Conservation (phyloP, 2,113 vertebrate genomes). For the Azemiops feae region DNA sequence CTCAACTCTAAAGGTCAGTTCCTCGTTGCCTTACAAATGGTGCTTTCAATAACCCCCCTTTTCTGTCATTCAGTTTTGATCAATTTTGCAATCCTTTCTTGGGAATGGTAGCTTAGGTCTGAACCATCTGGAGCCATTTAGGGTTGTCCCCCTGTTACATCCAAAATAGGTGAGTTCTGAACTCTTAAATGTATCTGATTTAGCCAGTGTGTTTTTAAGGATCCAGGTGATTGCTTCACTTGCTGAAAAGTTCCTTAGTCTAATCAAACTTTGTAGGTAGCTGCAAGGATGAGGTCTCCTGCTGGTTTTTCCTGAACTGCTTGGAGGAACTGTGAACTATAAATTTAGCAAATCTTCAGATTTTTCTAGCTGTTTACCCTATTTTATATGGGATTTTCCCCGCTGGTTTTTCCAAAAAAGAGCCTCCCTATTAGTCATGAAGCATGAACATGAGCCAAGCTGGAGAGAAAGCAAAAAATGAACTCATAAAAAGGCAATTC, state of each 20-base stretch:
- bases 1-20: neutral
- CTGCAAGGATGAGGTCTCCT: neutral
- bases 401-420: slow-evolving; percentile 70
- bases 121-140: neutral
- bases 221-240: neutral
- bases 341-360: slow-evolving; percentile 41
- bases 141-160: neutral
- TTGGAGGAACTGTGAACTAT: slow-evolving; percentile 7
- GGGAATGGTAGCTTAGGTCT: neutral
- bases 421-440: slow-evolving; percentile 78
- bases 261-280: neutral
- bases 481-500: slow-evolving; percentile 73
- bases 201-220: neutral
- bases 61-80: neutral
- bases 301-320: neutral
- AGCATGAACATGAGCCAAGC: slow-evolving; percentile 69
- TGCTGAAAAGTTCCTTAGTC: neutral
- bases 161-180: neutral
- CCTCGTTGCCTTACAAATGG: neutral
- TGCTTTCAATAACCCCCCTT: neutral
- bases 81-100: neutral
- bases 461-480: slow-evolving; percentile 66
- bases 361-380: slow-evolving; percentile 74
- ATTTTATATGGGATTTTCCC: slow-evolving; percentile 78
- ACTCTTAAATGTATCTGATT: neutral